phyloP scores from a whole-genome alignment of 2,113 vertebrate species.

The Toxotes jaculatrix region DNA sequence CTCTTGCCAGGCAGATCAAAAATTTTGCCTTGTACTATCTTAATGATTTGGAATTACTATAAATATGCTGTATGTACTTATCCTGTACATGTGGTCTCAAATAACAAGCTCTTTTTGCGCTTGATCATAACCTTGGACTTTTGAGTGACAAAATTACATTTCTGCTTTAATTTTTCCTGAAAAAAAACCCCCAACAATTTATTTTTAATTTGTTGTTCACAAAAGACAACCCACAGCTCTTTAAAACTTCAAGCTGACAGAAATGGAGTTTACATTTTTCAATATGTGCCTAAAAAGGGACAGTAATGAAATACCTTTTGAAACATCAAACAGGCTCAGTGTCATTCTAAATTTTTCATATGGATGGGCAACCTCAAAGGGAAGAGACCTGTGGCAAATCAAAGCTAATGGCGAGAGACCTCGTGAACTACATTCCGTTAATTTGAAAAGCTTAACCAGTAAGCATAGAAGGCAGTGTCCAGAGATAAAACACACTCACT shows the following conservation, averaged over 20 bases:
- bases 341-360: conserved; percentile 37
- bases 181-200: not conserved
- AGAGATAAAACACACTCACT: conserved; percentile 29
- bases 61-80: not conserved
- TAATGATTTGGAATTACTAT: not conserved
- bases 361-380: conserved; percentile 52
- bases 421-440: conserved; percentile 21
- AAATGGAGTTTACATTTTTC: not conserved
- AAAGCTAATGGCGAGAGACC: conserved; percentile 38
- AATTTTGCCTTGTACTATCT: not conserved
- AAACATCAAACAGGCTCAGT: conserved; percentile 40
- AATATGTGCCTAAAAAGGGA: not conserved
- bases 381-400: conserved; percentile 35
- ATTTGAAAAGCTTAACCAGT: conserved; percentile 47
- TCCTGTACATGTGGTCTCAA: not conserved
- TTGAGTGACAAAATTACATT: not conserved
- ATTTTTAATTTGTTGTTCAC: not conserved
- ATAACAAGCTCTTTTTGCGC: not conserved
- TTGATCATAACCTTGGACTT: not conserved
- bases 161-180: not conserved
- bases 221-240: not conserved
- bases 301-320: conserved; percentile 27
- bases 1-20: not conserved
- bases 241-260: not conserved
- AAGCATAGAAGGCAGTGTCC: conserved; percentile 20